Conservation (phyloP, 2,888 invertebrate species). For the Dasypolia templi region DNA sequence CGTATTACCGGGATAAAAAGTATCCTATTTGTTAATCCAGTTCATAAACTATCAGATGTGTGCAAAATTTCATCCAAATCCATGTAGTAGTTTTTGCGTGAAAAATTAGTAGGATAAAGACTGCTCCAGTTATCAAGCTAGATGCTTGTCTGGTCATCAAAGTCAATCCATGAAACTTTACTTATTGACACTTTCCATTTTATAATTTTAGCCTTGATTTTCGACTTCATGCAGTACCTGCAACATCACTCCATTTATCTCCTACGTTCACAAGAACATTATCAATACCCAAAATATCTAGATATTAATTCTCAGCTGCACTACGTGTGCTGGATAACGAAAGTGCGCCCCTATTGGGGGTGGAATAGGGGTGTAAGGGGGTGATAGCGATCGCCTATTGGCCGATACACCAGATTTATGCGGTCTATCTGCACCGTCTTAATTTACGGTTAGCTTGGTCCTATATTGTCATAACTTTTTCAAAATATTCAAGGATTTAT, state of each 20-base stretch:
- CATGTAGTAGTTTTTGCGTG: no score
- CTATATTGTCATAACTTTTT: slow-evolving; percentile 35
- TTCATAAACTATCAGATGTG: no score
- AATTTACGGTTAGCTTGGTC: slow-evolving; percentile 72
- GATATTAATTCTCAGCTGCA: slow-evolving; percentile 63
- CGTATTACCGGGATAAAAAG: no score
- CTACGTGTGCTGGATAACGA: slow-evolving; percentile 65
- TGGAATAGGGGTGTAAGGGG: slow-evolving; percentile 34
- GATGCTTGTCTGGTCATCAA: background rate
- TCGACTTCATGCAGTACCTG: slow-evolving; percentile 18
- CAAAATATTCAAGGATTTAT: no score
- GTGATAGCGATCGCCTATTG: slow-evolving; percentile 76
- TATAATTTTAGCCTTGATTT: background rate
- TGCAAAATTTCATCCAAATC: no score
- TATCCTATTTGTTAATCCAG: no score
- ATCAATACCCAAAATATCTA: slow-evolving; percentile 57
- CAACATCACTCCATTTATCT: slow-evolving; percentile 12
- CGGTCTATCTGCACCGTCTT: slow-evolving; percentile 73
- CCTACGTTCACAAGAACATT: slow-evolving; percentile 32
- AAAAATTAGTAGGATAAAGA: no score
- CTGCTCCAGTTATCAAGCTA: background rate
- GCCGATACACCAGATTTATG: slow-evolving; percentile 79
- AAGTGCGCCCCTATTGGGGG: slow-evolving; percentile 57
- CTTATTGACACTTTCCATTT: no score
- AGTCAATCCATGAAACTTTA: background rate